Conservation (phyloP, 2,888 invertebrate species). For the Opisthograptis luteolata region DNA sequence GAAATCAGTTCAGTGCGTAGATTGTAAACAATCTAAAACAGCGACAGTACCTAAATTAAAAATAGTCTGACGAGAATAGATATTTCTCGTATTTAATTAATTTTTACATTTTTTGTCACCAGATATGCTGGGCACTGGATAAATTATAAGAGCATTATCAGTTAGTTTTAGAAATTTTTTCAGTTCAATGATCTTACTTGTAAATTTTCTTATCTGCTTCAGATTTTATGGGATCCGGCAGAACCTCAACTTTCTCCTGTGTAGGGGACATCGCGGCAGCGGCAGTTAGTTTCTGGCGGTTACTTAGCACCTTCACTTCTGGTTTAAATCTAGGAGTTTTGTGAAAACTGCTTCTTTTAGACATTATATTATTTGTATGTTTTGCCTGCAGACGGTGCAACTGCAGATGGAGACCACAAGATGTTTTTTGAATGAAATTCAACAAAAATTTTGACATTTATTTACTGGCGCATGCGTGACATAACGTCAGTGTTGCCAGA, state of each 20-base stretch:
- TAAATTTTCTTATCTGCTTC: constrained; percentile 91
- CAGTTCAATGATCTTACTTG: constrained; percentile 77
- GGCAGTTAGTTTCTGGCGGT: constrained; percentile 47
- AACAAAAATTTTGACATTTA: constrained; percentile 80
- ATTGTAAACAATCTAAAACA: too few species aligned
- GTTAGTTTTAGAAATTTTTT: background rate
- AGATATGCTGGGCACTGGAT: too few species aligned
- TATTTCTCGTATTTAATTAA: too few species aligned
- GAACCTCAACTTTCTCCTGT: constrained; percentile 73
- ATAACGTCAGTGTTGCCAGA: constrained; percentile 48
- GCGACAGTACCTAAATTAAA: too few species aligned
- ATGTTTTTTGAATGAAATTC: constrained; percentile 75
- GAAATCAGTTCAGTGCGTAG: too few species aligned
- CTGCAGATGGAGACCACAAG: too few species aligned
- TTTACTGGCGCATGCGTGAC: constrained; percentile 53
- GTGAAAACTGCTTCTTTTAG: constrained; percentile 69
- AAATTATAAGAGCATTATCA: too few species aligned
- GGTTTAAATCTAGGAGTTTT: constrained; percentile 72
- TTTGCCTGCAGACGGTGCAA: constrained; percentile 56
- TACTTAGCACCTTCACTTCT: constrained; percentile 63
- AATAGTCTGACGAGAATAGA: too few species aligned
- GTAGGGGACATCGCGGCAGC: constrained; percentile 49
- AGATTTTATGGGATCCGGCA: constrained; percentile 87
- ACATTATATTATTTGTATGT: constrained; percentile 58
- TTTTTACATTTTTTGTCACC: too few species aligned